Evolutionary conservation across 2,797 vertebrate species (phyloP), one percentile per base, ranked within the genome.

Genomic region (Paguma larvata): DNA sequence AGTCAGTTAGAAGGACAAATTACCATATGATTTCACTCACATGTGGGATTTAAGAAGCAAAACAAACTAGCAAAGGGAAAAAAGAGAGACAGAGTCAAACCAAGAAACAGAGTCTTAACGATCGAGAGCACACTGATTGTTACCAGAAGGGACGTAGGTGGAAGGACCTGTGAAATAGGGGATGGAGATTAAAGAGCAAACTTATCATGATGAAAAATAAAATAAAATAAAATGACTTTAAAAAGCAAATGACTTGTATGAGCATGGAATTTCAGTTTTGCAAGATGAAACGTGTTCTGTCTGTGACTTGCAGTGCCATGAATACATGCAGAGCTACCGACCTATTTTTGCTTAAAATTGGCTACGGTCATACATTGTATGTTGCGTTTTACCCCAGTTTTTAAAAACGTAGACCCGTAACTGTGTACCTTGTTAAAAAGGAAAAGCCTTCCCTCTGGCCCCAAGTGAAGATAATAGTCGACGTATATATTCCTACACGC

Each of bases 251-350:
- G 63, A 53, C 63, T 8, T 53, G 13, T 2, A 0, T 13, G 6
- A 30, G 79, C 63, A 6, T 18, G 75, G 1, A 0, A 15, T 85
- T 96, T 44, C 48, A 38, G n/a, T 18, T 70, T 30, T 30, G 15
- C 44, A 51, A 48, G 23, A 30, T 10, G 34, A 67, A 25, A 34
- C 7, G 2, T 3, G 72, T 7, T 32, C 18, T 11, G 67, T 8
- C 23, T 5, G 6, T 21, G 7, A 0, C 1, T 21, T 27, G 21
- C 3, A 9, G 23, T 0, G 2, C 23, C 4, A 4, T 10, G 15
- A 67, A 13, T 44, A 3, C 4, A 53, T n/a, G 21, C 30, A 34
- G 44, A 5, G 2, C 15, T 21, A 1, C 12, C 9, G 6, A 11
- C 8, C 8, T 5, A 41, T 3, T 7, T 18, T 7, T 18, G 0